These are phyloP conservation scores for Murina feae DNA, from an alignment of 2,113 vertebrate genomes.

Conservation along the genomic window DNA sequence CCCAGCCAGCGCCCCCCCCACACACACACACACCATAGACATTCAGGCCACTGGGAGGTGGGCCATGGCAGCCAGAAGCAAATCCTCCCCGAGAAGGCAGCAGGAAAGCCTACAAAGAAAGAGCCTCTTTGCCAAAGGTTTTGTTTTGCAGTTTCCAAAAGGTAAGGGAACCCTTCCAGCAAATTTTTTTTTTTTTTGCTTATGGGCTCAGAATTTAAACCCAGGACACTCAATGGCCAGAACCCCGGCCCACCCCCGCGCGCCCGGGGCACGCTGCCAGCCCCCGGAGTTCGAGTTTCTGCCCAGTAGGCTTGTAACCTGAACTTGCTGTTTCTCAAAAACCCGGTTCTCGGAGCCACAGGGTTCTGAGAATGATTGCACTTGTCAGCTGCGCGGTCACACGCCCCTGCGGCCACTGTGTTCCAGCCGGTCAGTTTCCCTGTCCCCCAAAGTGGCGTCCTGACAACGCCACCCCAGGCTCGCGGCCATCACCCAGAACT, in stretches of 20 bases:
- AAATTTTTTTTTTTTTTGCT: not conserved
- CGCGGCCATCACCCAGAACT: constrained; percentile 39
- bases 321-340: constrained; percentile 56
- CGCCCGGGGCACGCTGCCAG: not conserved
- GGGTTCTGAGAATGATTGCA: constrained; percentile 70
- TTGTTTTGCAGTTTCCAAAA: constrained; percentile 50
- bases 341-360: constrained; percentile 43
- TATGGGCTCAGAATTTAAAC: constrained; percentile 50
- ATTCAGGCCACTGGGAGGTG: not conserved
- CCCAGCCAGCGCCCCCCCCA: no score
- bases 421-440: constrained; percentile 4
- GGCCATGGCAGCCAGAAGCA: not conserved
- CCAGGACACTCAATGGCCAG: not conserved
- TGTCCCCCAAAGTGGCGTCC: constrained; percentile 6
- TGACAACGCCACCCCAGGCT: constrained; percentile 7
- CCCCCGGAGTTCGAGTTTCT: constrained; percentile 7
- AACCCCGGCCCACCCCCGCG: not conserved
- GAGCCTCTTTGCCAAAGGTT: constrained; percentile 19
- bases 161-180: constrained; percentile 19
- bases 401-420: constrained; percentile 49
- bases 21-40: not conserved
- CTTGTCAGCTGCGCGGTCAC: constrained; percentile 48
- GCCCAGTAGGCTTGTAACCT: constrained; percentile 54
- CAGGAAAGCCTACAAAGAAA: not conserved
- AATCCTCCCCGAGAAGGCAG: not conserved